phyloP scores from a whole-genome alignment of 1,140 invertebrate species.

The Amyelois transitella region DNA sequence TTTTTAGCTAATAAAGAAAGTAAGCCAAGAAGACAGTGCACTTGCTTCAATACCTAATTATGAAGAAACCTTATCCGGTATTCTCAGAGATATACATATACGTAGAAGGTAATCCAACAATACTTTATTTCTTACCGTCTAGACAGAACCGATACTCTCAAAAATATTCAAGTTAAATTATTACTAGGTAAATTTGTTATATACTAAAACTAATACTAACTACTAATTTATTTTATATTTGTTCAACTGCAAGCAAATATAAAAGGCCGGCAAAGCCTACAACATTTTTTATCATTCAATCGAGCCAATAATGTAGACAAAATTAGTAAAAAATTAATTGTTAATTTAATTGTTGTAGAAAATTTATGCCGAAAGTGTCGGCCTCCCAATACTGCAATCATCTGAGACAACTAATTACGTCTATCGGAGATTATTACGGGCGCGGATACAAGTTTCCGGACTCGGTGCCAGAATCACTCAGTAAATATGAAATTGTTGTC shows the following conservation, averaged over 20 bases:
- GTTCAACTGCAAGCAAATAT: neutral
- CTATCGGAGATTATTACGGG: slow-evolving; percentile 86
- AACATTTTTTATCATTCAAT: too few relatives aligned
- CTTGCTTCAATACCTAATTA: slow-evolving; percentile 85
- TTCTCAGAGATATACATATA: slow-evolving; percentile 87
- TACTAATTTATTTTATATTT: neutral
- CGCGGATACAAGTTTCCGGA: slow-evolving; percentile 79
- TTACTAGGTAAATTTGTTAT: neutral
- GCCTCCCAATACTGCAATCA: slow-evolving; percentile 88
- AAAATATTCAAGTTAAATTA: too few relatives aligned
- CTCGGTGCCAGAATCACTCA: slow-evolving; percentile 81
- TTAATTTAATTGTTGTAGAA: slow-evolving; percentile 69
- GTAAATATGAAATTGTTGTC: slow-evolving; percentile 89
- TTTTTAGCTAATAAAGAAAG: slow-evolving; percentile 86
- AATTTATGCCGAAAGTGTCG: slow-evolving; percentile 92
- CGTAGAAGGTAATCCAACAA: slow-evolving; percentile 83
- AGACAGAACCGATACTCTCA: too few relatives aligned
- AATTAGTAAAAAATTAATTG: neutral
- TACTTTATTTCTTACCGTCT: too few relatives aligned
- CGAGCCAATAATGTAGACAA: neutral
- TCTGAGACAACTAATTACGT: slow-evolving; percentile 86
- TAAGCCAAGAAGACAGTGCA: slow-evolving; percentile 83
- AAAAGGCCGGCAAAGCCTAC: neutral
- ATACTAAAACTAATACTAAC: neutral
- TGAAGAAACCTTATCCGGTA: slow-evolving; percentile 88